Percentiles rank a stretch among this genome's conserved stretches.
Evolutionary conservation across 2,888 invertebrate species (phyloP).

Genomic region (Laspeyria flexula): DNA sequence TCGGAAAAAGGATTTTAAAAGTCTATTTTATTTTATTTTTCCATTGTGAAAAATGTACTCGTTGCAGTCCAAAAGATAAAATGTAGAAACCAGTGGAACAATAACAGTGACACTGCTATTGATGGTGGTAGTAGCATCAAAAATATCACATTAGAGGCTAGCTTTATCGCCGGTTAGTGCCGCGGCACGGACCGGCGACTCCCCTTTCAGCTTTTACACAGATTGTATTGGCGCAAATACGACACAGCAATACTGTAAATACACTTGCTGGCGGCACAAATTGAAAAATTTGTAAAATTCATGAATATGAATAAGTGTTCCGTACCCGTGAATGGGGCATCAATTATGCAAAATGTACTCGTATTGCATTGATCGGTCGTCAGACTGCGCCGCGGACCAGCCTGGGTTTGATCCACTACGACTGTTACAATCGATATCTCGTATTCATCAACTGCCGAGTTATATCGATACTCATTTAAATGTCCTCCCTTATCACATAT

Average conservation of each 20-base stretch:
- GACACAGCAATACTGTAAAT: slow-evolving; percentile 74
- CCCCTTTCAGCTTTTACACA: slow-evolving; percentile 72
- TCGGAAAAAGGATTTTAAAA: slow-evolving; percentile 29
- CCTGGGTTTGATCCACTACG: slow-evolving; percentile 57
- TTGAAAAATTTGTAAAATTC: slow-evolving; percentile 83
- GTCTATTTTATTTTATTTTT: slow-evolving; percentile 18
- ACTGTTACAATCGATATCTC: slow-evolving; percentile 52
- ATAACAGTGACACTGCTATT: slow-evolving; percentile 52
- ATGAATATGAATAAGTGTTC: slow-evolving; percentile 84
- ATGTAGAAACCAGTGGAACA: slow-evolving; percentile 32
- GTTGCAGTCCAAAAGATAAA: slow-evolving; percentile 36
- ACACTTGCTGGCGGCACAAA: slow-evolving; percentile 75
- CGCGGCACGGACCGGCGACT: slow-evolving; percentile 47
- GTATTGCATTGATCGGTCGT: slow-evolving; percentile 72
- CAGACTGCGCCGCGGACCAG: slow-evolving; percentile 49
- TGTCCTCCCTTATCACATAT: slow-evolving; percentile 54
- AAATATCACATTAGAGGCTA: slow-evolving; percentile 69
- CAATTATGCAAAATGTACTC: slow-evolving; percentile 82
- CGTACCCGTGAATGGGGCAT: slow-evolving; percentile 79
- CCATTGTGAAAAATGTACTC: slow-evolving; percentile 14
- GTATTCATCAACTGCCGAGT: slow-evolving; percentile 46
- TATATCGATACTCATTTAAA: slow-evolving; percentile 56
- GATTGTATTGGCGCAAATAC: slow-evolving; percentile 78
- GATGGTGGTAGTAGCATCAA: slow-evolving; percentile 61
- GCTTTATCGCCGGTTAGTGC: slow-evolving; percentile 62